Conservation (phyloP, 2,113 vertebrate genomes). For the Verasper variegatus region DNA sequence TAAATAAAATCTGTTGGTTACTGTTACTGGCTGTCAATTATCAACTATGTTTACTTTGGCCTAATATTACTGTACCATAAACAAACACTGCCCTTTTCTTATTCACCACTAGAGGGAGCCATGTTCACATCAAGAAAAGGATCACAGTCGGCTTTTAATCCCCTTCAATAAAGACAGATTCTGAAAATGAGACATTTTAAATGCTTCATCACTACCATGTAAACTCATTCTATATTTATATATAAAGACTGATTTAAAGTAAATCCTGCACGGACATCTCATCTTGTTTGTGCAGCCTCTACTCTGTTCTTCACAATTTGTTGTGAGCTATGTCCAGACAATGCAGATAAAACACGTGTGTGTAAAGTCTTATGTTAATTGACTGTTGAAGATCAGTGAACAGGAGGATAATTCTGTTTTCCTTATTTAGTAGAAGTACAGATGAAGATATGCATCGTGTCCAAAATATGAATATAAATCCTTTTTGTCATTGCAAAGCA, state of each 20-base stretch:
- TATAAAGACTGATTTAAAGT: constrained; percentile 1
- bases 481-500: background rate
- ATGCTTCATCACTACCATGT: too few relatives aligned
- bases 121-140: constrained; percentile 2
- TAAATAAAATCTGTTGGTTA: too few relatives aligned
- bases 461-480: background rate
- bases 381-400: background rate
- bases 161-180: background rate
- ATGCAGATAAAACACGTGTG: too few relatives aligned
- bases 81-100: background rate
- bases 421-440: background rate
- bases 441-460: background rate
- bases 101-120: constrained; percentile 67
- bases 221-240: background rate
- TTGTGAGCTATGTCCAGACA: too few relatives aligned
- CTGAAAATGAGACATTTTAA: background rate
- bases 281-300: background rate
- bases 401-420: background rate
- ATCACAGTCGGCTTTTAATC: background rate
- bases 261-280: constrained; percentile 21
- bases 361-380: background rate
- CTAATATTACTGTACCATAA: background rate
- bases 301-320: too few relatives aligned
- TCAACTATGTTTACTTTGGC: too few relatives aligned
- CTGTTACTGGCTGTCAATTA: too few relatives aligned